phyloP scores from a whole-genome alignment of 2,113 vertebrate genomes.

The Psettodes erumei region DNA sequence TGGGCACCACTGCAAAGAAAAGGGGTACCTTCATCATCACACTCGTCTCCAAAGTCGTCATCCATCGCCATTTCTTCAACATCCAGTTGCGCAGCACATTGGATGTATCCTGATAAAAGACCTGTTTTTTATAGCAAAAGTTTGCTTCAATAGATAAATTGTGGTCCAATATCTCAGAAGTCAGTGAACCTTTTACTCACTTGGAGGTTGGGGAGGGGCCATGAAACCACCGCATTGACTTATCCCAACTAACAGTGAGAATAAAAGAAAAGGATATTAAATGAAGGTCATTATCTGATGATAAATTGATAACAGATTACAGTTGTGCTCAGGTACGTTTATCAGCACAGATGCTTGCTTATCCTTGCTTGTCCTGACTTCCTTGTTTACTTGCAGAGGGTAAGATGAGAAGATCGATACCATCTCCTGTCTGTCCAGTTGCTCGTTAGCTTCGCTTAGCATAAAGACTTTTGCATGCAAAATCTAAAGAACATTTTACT shows the following conservation, averaged over 20 bases:
- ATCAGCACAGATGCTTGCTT: too few species aligned
- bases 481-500: too few species aligned
- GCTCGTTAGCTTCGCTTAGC: too few species aligned
- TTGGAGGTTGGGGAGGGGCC: fast-evolving
- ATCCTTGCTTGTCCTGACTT: too few species aligned
- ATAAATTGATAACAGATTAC: neutral
- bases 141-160: neutral
- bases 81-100: too few species aligned
- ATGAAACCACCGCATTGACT: neutral
- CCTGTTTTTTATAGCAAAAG: neutral
- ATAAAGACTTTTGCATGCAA: too few species aligned
- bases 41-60: too few species aligned
- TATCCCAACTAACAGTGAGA: neutral
- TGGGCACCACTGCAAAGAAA: neutral
- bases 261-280: neutral
- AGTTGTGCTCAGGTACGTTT: too few species aligned
- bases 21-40: neutral
- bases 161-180: neutral
- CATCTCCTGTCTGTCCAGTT: too few species aligned
- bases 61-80: too few species aligned
- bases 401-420: too few species aligned
- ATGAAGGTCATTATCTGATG: neutral
- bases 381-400: too few species aligned
- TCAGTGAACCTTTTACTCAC: neutral
- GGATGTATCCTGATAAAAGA: neutral